Evolutionary conservation across 2,113 vertebrate genomes (phyloP).

Genomic region (Pluvialis apricaria): DNA sequence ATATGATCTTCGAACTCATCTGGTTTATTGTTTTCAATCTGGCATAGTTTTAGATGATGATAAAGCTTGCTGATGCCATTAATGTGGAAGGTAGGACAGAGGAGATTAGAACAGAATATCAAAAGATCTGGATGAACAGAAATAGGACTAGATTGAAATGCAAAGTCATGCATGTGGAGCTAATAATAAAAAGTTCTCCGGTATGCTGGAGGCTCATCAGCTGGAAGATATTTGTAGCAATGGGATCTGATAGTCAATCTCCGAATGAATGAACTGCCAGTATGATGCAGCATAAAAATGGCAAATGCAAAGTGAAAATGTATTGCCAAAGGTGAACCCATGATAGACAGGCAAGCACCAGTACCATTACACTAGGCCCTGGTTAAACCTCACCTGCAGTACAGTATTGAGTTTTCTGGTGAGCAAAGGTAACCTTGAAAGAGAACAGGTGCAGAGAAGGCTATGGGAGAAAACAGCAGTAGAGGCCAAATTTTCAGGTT

Average conservation of each 20-base stretch:
- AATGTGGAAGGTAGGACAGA: neutral
- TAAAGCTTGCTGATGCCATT: neutral
- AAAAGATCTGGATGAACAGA: neutral
- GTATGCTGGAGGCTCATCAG: neutral
- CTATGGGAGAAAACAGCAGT: neutral
- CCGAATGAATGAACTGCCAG: neutral
- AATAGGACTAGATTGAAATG: neutral
- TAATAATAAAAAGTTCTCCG: neutral
- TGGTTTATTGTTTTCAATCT: neutral
- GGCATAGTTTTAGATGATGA: neutral
- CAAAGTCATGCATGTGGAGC: neutral
- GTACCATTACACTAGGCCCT: neutral
- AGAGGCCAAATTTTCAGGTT: neutral
- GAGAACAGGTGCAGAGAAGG: neutral
- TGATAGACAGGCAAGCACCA: neutral
- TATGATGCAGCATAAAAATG: neutral
- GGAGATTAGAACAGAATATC: neutral
- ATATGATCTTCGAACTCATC: neutral
- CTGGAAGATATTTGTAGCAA: neutral
- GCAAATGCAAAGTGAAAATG: neutral
- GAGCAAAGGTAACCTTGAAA: neutral
- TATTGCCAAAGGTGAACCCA: neutral
- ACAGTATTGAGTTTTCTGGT: neutral
- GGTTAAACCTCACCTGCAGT: neutral
- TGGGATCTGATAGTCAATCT: neutral